Evolutionary conservation across 1,140 invertebrate species (phyloP).

Genomic region (Drosophila aff.): DNA sequence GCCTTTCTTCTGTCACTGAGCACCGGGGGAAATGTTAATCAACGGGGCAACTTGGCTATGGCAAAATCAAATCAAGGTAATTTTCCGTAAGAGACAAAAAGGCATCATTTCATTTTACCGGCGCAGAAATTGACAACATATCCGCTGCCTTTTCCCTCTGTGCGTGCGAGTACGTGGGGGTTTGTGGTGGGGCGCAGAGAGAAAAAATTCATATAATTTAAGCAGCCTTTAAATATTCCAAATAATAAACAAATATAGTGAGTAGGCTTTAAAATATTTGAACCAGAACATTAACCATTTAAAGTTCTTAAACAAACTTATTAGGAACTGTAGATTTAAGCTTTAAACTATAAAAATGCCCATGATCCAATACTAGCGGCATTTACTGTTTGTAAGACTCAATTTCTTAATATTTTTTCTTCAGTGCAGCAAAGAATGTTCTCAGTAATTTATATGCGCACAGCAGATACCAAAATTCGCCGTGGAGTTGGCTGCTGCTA

Average conservation of each 20-base stretch:
- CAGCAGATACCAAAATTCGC: constrained; percentile 48
- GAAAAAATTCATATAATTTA: background rate
- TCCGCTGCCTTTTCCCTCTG: constrained; percentile 10
- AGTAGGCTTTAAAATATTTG: background rate
- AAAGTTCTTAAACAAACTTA: background rate
- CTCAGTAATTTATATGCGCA: constrained; percentile 57
- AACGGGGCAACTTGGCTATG: constrained; percentile 44
- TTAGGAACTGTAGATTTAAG: background rate
- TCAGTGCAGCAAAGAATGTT: constrained; percentile 39
- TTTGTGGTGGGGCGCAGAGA: background rate
- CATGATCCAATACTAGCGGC: too few species aligned
- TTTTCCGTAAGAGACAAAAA: constrained; percentile 82
- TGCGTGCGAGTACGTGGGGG: constrained; percentile 2
- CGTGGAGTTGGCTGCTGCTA: constrained; percentile 23
- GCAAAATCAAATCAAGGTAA: constrained; percentile 81
- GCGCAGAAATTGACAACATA: constrained; percentile 40
- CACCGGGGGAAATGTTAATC: constrained; percentile 46
- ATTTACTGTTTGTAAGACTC: too few species aligned
- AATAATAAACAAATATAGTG: too few species aligned
- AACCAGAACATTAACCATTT: background rate
- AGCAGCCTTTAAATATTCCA: too few species aligned
- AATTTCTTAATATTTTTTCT: background rate
- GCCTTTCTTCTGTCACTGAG: constrained; percentile 23
- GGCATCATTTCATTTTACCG: constrained; percentile 72
- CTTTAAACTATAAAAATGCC: too few species aligned